Evolutionary conservation across 2,113 vertebrate genomes (phyloP).

Genomic region (Tor tambroides): DNA sequence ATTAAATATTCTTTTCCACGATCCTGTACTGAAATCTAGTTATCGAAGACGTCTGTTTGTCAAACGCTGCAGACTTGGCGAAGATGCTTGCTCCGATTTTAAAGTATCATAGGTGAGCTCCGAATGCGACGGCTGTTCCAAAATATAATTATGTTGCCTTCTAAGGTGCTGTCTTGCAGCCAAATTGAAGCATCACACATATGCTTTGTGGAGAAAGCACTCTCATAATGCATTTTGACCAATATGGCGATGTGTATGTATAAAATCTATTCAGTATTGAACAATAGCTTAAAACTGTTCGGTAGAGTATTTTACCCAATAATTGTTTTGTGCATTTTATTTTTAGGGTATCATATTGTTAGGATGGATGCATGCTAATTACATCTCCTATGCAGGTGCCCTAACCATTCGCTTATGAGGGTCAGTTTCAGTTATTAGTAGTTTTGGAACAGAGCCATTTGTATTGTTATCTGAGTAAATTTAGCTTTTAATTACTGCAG

Average conservation of each 20-base stretch:
- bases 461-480: neutral
- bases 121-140: neutral
- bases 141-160: neutral
- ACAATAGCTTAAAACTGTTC: neutral
- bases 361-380: neutral
- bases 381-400: neutral
- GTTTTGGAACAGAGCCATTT: conserved; percentile 14
- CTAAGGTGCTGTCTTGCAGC: neutral
- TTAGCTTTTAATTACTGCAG: conserved; percentile 7
- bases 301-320: neutral
- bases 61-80: neutral
- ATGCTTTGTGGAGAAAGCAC: neutral
- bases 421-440: neutral
- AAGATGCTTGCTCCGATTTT: neutral
- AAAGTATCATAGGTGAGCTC: neutral
- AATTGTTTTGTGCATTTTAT: neutral
- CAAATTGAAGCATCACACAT: neutral
- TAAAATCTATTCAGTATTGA: neutral
- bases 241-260: neutral
- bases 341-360: neutral
- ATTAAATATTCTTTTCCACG: neutral
- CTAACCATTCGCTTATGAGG: neutral
- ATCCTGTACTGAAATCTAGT: neutral
- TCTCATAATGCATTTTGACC: neutral
- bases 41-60: neutral